These are phyloP conservation scores for Setophaga kirtlandii DNA, from an alignment of 2,113 vertebrate species.

Conservation along the genomic window DNA sequence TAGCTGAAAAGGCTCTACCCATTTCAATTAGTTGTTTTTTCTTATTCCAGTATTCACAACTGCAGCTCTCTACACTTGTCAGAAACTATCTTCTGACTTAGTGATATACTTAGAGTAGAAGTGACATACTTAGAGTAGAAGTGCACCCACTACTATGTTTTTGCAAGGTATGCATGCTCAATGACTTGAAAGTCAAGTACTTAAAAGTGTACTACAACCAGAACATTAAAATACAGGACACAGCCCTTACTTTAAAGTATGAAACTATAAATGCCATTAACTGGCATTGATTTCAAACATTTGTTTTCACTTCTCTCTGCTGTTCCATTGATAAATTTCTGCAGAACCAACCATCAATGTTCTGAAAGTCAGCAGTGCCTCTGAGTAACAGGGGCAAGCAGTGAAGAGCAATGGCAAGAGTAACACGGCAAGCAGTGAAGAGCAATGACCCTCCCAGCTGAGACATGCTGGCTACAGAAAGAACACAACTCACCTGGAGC, in stretches of 20 bases:
- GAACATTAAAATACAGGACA: neutral
- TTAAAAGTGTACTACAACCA: neutral
- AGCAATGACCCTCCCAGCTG: neutral
- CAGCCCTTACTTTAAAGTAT: neutral
- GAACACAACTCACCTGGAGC: constrained; percentile 74
- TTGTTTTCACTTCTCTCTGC: neutral
- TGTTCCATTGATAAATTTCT: neutral
- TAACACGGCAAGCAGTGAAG: neutral
- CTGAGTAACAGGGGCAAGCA: neutral
- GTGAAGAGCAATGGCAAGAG: neutral
- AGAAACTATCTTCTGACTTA: neutral
- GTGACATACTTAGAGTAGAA: neutral
- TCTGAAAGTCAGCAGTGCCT: neutral
- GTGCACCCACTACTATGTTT: neutral
- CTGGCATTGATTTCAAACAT: neutral
- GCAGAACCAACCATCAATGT: neutral
- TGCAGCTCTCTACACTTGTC: neutral
- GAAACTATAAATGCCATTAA: neutral
- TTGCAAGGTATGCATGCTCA: neutral
- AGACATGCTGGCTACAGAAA: neutral
- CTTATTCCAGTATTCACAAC: neutral
- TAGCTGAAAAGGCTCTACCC: neutral
- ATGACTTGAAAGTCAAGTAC: neutral
- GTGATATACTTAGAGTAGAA: neutral
- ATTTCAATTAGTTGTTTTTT: neutral